Conservation (phyloP, 2,888 invertebrate genomes). For the Ormyrus thymus region DNA sequence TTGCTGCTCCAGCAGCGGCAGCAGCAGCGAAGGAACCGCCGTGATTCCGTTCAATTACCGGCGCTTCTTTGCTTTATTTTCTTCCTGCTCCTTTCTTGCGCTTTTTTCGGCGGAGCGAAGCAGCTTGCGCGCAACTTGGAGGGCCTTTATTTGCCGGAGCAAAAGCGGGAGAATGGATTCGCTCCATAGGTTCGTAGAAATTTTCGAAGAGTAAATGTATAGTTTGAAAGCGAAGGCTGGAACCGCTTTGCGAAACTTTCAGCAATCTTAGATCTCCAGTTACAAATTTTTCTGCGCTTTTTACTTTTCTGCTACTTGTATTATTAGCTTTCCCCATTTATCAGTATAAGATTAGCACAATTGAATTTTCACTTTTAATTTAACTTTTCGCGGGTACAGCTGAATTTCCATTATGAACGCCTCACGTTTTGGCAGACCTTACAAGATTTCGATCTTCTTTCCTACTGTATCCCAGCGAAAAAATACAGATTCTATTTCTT, state of each 20-base stretch:
- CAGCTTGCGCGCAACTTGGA: neutral
- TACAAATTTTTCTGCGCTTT: constrained; percentile 6
- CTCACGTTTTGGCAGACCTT: too few species aligned
- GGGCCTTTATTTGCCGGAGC: constrained; percentile 48
- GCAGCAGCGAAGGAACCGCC: constrained; percentile 41
- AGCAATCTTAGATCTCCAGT: neutral
- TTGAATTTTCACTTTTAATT: constrained; percentile 35
- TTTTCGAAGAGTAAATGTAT: constrained; percentile 19
- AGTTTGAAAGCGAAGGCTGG: neutral
- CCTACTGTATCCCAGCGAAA: too few species aligned
- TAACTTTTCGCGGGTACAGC: constrained; percentile 3
- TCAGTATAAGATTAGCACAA: neutral
- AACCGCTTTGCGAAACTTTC: constrained; percentile 3
- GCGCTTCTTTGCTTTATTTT: neutral
- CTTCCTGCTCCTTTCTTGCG: neutral
- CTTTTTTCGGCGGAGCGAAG: neutral
- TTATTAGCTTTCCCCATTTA: neutral
- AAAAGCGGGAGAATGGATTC: constrained; percentile 41
- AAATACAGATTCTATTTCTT: too few species aligned
- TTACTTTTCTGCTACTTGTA: neutral
- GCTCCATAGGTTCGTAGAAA: constrained; percentile 16
- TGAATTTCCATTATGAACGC: too few species aligned
- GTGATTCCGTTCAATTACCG: constrained; percentile 57
- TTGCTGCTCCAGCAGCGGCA: neutral
- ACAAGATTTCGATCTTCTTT: too few species aligned